Percentiles rank a stretch among this genome's conserved stretches.
phyloP scores from a whole-genome alignment of 35 echinoderm and acorn worm species.

The Anneissia japonica region DNA sequence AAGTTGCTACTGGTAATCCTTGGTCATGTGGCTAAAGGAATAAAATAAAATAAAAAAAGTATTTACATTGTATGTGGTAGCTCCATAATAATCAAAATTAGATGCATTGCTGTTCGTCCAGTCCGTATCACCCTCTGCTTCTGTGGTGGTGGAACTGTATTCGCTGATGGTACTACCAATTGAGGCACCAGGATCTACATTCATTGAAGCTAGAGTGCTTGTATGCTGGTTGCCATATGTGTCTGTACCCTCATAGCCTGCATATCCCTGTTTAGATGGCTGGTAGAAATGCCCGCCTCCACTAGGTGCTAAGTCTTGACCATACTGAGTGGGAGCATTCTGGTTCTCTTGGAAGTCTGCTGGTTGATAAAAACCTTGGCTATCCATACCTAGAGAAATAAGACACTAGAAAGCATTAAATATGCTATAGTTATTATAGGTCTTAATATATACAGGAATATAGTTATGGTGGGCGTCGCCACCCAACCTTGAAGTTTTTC shows the following conservation, averaged over 20 bases:
- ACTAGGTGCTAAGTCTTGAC: no score
- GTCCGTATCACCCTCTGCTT: conserved; percentile 41
- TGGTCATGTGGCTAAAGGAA: not conserved
- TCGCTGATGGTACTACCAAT: conserved; percentile 67
- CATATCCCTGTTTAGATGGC: not conserved
- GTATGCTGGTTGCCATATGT: not conserved
- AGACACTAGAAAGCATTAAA: no score
- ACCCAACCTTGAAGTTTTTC: no score
- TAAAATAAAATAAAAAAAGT: not conserved
- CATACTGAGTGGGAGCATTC: not conserved
- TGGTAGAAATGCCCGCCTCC: not conserved
- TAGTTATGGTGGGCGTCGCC: no score
- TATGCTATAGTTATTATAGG: no score
- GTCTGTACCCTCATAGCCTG: not conserved
- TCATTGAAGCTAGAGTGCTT: not conserved
- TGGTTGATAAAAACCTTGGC: not conserved
- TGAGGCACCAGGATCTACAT: conserved; percentile 68
- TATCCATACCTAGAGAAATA: not conserved
- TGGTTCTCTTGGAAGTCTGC: not conserved
- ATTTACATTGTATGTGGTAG: conserved; percentile 57
- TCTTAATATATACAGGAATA: no score
- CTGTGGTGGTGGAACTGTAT: conserved; percentile 73
- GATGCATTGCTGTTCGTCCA: conserved; percentile 59
- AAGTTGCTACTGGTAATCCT: not conserved
- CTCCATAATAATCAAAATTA: conserved; percentile 73